A percentile compares a stretch with the other conserved stretches of the same genome.
phyloP scores from a whole-genome alignment of 2,113 vertebrate species.

The Malurus alboscapulatus region DNA sequence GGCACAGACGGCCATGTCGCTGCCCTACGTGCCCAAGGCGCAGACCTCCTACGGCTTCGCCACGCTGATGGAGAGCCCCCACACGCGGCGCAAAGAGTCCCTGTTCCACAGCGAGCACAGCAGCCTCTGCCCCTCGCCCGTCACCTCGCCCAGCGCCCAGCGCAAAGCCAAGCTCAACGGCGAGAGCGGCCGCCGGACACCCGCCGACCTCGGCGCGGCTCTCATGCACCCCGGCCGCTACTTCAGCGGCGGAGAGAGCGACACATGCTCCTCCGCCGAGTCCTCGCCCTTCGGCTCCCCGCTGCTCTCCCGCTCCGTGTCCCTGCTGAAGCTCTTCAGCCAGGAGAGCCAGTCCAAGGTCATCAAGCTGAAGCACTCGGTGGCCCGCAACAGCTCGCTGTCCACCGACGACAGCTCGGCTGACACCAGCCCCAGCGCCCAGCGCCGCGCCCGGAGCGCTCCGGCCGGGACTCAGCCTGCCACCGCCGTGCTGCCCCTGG shows the following conservation, averaged over 20 bases:
- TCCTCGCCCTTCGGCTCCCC: slow-evolving; percentile 94
- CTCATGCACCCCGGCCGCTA: slow-evolving; percentile 90
- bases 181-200: slow-evolving; percentile 72
- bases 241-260: slow-evolving; percentile 93
- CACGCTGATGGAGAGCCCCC: slow-evolving; percentile 93
- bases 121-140: slow-evolving; percentile 78
- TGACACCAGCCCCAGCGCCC: slow-evolving; percentile 88
- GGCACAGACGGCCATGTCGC: slow-evolving; percentile 88
- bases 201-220: slow-evolving; percentile 76
- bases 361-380: slow-evolving; percentile 87
- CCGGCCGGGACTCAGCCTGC: slow-evolving; percentile 29
- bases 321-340: slow-evolving; percentile 91
- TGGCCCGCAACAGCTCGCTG: slow-evolving; percentile 90
- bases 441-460: slow-evolving; percentile 78
- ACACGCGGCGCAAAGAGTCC: slow-evolving; percentile 92
- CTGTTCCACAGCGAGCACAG: slow-evolving; percentile 93
- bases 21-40: slow-evolving; percentile 92
- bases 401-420: slow-evolving; percentile 93
- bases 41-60: slow-evolving; percentile 94
- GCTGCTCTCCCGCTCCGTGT: slow-evolving; percentile 89
- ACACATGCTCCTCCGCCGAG: slow-evolving; percentile 94
- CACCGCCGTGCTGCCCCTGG: slow-evolving; percentile 22
- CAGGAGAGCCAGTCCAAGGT: slow-evolving; percentile 94
- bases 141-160: slow-evolving; percentile 84
- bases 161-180: slow-evolving; percentile 74